phyloP scores from a whole-genome alignment of 2,888 invertebrate genomes.

The Orthonychiurus folsomi region DNA sequence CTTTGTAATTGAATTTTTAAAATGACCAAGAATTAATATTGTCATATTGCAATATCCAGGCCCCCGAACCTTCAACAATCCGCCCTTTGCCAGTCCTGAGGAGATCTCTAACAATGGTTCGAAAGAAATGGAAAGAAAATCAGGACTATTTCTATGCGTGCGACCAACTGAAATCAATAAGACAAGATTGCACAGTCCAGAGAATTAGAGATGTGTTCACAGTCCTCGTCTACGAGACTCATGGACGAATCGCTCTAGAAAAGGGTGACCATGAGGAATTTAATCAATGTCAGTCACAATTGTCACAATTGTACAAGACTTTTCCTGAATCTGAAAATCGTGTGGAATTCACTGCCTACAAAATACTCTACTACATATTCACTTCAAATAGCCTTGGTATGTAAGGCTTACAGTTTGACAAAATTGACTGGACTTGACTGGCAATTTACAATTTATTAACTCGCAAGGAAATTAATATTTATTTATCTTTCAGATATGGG shows the following conservation, averaged over 20 bases:
- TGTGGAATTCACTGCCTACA: constrained; percentile 89
- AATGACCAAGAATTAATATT: not conserved
- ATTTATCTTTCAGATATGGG: constrained; percentile 69
- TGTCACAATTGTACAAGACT: constrained; percentile 83
- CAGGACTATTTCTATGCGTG: constrained; percentile 94
- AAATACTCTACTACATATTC: constrained; percentile 93
- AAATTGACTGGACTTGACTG: too few relatives aligned
- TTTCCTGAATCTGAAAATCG: constrained; percentile 52
- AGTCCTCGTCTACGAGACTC: constrained; percentile 97
- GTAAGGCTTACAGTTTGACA: constrained; percentile 30
- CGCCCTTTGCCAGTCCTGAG: constrained; percentile 78
- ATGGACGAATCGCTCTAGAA: constrained; percentile 93
- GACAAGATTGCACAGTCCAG: constrained; percentile 98
- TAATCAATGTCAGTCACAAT: constrained; percentile 98
- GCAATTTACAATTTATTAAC: too few relatives aligned
- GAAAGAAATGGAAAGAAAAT: constrained; percentile 77
- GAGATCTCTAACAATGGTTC: constrained; percentile 79
- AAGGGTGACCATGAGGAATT: constrained; percentile 98
- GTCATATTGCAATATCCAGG: constrained; percentile 52
- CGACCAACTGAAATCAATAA: constrained; percentile 95
- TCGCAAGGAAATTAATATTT: too few relatives aligned
- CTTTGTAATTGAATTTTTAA: too few relatives aligned
- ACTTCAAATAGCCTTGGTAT: constrained; percentile 94
- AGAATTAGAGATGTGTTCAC: constrained; percentile 89
- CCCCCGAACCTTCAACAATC: constrained; percentile 83